A percentile compares a stretch with the other conserved stretches of the same genome.
These are phyloP conservation scores for Pseudochaenichthys georgianus DNA, from an alignment of 2,797 vertebrate genomes.

Conservation along the genomic window DNA sequence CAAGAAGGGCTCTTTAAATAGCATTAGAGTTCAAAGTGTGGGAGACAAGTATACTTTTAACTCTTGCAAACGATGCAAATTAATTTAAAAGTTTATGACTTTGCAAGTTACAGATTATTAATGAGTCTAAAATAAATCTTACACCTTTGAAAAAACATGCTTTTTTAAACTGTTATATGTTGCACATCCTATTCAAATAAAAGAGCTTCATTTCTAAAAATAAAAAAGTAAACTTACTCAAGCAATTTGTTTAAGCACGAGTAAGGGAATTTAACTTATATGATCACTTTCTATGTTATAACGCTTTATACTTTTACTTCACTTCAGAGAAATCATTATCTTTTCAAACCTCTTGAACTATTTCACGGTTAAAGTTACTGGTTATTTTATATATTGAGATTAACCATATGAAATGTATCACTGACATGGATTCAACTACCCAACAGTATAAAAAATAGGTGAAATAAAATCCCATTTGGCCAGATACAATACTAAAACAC, in stretches of 20 bases:
- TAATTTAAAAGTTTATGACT: neutral
- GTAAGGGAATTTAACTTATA: neutral
- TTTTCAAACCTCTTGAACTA: neutral
- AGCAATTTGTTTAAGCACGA: neutral
- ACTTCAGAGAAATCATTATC: neutral
- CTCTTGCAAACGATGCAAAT: neutral
- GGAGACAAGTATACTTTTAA: conserved; percentile 25
- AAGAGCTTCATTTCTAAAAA: neutral
- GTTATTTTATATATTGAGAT: neutral
- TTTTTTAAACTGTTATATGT: neutral
- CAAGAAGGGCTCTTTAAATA: conserved; percentile 46
- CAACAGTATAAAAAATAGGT: neutral
- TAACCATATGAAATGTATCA: neutral
- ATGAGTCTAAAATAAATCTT: neutral
- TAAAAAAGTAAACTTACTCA: neutral
- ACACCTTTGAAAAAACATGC: neutral
- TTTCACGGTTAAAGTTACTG: neutral
- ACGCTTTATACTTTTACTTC: neutral
- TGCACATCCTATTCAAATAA: neutral
- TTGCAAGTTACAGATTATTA: neutral
- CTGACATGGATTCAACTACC: neutral
- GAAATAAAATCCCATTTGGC: neutral
- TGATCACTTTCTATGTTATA: neutral
- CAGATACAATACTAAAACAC: neutral
- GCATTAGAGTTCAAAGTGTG: conserved; percentile 22